These are phyloP conservation scores for Drosophila buzzatii DNA, from an alignment of 2,888 invertebrate species.

Conservation along the genomic window DNA sequence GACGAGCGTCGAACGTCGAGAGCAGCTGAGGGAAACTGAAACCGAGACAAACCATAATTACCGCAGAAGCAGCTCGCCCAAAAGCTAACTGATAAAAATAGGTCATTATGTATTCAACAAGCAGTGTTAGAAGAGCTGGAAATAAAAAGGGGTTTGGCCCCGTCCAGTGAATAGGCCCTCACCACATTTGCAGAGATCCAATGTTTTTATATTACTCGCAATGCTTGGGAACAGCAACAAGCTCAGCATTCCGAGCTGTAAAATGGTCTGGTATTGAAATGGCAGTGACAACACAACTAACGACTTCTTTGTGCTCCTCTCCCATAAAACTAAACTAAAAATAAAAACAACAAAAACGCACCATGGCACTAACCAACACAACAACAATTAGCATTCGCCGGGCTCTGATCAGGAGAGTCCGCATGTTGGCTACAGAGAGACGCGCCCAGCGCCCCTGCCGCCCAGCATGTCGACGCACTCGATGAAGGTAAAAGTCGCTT, in stretches of 20 bases:
- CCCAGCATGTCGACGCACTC: conserved; percentile 90
- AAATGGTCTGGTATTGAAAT: conserved; percentile 12
- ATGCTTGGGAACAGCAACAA: conserved; percentile 10
- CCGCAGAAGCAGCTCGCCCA: conserved; percentile 25
- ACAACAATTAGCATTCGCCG: conserved; percentile 83
- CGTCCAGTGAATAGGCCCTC: neutral
- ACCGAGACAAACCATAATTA: conserved; percentile 52
- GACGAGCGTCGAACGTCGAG: conserved; percentile 13
- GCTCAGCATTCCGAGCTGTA: conserved; percentile 26
- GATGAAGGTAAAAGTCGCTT: conserved; percentile 87
- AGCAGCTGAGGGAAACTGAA: conserved; percentile 27
- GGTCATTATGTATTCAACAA: conserved; percentile 57
- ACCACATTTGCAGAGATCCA: conserved; percentile 4
- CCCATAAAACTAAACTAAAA: conserved; percentile 13
- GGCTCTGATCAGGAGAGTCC: conserved; percentile 86
- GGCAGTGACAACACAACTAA: conserved; percentile 27
- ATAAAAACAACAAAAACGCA: conserved; percentile 11
- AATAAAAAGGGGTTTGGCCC: conserved; percentile 22
- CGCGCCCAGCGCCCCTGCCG: conserved; percentile 86
- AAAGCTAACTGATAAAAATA: conserved; percentile 53
- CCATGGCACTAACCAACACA: conserved; percentile 36
- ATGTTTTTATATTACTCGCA: neutral
- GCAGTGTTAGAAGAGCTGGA: neutral
- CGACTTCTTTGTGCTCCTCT: conserved; percentile 27
- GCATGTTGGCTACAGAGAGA: conserved; percentile 86